Percentiles rank a stretch among this genome's conserved stretches.
phyloP scores from a whole-genome alignment of 1,140 invertebrate species.

The Zelostemma sp. region DNA sequence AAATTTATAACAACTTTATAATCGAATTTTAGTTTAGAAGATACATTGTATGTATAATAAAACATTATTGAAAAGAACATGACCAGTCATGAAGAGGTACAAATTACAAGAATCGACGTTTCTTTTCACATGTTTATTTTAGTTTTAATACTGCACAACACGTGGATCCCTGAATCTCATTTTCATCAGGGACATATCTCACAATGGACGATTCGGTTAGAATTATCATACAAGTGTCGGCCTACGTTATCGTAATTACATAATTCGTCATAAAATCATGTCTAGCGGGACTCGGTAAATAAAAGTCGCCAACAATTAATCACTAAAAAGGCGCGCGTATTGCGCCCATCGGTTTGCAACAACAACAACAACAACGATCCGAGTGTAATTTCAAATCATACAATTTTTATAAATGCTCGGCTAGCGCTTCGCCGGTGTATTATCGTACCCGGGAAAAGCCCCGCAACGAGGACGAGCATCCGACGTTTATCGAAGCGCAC shows the following conservation, averaged over 20 bases:
- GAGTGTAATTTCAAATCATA: slow-evolving; percentile 12
- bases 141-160: slow-evolving; percentile 64
- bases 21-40: no score
- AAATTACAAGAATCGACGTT: no score
- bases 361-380: slow-evolving; percentile 9
- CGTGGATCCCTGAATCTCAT: slow-evolving; percentile 47
- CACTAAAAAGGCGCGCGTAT: slow-evolving; percentile 28
- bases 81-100: no score
- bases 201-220: slow-evolving; percentile 48
- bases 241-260: slow-evolving; percentile 53
- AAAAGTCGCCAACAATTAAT: slow-evolving; percentile 13
- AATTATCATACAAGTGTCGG: slow-evolving; percentile 58
- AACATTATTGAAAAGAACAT: no score
- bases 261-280: slow-evolving; percentile 49
- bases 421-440: neutral
- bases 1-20: no score
- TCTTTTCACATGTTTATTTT: slow-evolving; percentile 57
- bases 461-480: slow-evolving; percentile 18
- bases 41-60: no score
- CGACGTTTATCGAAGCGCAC: slow-evolving; percentile 6
- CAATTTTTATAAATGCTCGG: slow-evolving; percentile 16
- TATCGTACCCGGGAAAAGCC: neutral
- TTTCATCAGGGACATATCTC: slow-evolving; percentile 36
- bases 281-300: slow-evolving; percentile 31
- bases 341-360: slow-evolving; percentile 13